Conservation (phyloP, 2,113 vertebrate genomes). For the Eclectus roratus region DNA sequence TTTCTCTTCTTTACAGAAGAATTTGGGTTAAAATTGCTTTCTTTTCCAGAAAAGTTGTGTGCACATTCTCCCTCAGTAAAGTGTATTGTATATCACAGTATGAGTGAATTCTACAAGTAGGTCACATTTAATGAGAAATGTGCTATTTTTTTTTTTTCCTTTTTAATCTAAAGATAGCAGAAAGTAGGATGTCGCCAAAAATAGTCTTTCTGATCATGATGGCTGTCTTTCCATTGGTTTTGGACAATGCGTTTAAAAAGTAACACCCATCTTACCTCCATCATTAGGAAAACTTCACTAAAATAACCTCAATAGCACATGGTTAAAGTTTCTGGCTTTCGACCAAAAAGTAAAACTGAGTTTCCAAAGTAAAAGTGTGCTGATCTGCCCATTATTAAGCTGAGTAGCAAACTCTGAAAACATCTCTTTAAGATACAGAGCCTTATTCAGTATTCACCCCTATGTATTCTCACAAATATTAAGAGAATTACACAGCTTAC, state of each 20-base stretch:
- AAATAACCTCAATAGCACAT: not conserved
- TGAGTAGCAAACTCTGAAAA: not conserved
- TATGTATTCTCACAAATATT: not conserved
- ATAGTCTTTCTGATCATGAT: conserved; percentile 33
- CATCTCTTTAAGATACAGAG: not conserved
- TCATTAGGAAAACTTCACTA: conserved; percentile 19
- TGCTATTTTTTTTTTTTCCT: not conserved
- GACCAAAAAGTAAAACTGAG: not conserved
- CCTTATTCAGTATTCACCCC: not conserved
- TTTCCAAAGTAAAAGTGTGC: not conserved
- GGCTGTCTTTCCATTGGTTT: not conserved
- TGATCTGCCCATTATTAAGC: not conserved
- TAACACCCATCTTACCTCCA: not conserved
- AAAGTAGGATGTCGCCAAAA: conserved; percentile 30
- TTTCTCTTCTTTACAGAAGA: not conserved
- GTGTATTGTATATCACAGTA: conserved; percentile 30
- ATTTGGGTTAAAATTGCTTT: not conserved
- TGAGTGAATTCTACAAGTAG: conserved; percentile 34
- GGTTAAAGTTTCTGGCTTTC: not conserved
- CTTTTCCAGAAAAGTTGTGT: conserved; percentile 13
- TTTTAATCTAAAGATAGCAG: conserved; percentile 32
- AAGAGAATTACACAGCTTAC: not conserved
- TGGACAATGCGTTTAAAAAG: conserved; percentile 27
- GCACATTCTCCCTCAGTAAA: not conserved
- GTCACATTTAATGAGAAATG: conserved; percentile 55